Percentiles rank a stretch among this genome's conserved stretches.
Conservation (phyloP, 2,888 invertebrate genomes). For the Hofmannophila pseudospretella region DNA sequence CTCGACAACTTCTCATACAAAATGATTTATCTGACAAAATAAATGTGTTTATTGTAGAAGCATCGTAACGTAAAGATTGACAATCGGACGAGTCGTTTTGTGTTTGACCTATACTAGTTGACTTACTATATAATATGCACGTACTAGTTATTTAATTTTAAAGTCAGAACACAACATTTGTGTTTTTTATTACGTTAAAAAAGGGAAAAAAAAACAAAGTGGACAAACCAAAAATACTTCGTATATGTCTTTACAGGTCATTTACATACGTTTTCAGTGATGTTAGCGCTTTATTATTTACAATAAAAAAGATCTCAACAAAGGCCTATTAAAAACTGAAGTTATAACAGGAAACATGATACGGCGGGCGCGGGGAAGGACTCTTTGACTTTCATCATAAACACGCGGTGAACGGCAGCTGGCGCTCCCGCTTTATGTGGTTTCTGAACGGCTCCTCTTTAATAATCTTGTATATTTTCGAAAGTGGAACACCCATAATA, state of each 20-base stretch:
- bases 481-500: constrained; percentile 63
- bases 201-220: too few relatives aligned
- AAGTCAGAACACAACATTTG: too few relatives aligned
- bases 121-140: too few relatives aligned
- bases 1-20: constrained; percentile 34
- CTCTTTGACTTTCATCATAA: constrained; percentile 67
- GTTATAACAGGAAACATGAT: constrained; percentile 76
- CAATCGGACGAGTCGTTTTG: constrained; percentile 16
- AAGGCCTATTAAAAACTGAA: constrained; percentile 70
- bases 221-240: too few relatives aligned
- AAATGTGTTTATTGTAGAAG: constrained; percentile 26
- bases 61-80: constrained; percentile 18
- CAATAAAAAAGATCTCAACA: constrained; percentile 60
- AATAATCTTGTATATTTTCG: constrained; percentile 73
- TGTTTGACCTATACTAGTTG: background rate
- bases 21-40: constrained; percentile 26
- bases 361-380: constrained; percentile 56
- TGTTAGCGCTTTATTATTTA: constrained; percentile 53
- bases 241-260: too few relatives aligned
- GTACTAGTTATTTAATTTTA: too few relatives aligned
- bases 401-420: constrained; percentile 66
- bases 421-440: constrained; percentile 70
- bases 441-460: constrained; percentile 64
- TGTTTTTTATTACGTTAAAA: too few relatives aligned
- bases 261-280: too few relatives aligned